Evolutionary conservation across 2,113 vertebrate genomes (phyloP).

Genomic region (Pseudopipra pipra): DNA sequence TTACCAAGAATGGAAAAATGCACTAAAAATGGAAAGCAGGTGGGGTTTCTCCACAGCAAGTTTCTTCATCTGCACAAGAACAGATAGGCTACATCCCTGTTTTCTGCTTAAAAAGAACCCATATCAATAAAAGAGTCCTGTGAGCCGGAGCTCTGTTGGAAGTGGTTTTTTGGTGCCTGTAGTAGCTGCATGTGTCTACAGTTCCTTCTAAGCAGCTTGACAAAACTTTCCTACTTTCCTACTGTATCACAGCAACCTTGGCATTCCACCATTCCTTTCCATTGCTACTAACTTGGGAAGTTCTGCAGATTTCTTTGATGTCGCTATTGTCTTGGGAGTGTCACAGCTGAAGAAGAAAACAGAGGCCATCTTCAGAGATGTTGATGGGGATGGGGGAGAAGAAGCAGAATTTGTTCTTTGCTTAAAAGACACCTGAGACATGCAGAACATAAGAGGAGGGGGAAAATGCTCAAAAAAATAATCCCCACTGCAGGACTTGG

Average conservation of each 20-base stretch:
- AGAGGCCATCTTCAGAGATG: neutral
- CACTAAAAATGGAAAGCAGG: constrained; percentile 67
- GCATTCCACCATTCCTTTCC: neutral
- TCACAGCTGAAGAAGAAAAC: neutral
- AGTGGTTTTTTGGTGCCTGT: neutral
- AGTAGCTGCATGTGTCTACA: neutral
- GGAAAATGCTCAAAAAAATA: neutral
- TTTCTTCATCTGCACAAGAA: constrained; percentile 10
- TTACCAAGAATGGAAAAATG: constrained; percentile 27
- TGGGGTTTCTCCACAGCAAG: constrained; percentile 26
- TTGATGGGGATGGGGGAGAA: neutral
- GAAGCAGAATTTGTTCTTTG: neutral
- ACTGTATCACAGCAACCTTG: neutral
- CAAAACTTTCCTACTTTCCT: neutral
- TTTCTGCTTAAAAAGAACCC: neutral
- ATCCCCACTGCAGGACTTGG: neutral
- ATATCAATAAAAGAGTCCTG: neutral
- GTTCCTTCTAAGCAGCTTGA: neutral
- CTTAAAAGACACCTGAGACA: neutral
- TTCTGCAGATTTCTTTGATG: neutral
- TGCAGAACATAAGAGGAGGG: neutral
- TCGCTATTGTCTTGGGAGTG: neutral
- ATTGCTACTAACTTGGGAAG: neutral
- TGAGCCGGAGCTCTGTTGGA: neutral
- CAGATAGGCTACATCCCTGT: neutral